Percentiles rank a stretch among this genome's conserved stretches.
Evolutionary conservation across 2,113 vertebrate genomes (phyloP).

Genomic region (Tor tambroides): DNA sequence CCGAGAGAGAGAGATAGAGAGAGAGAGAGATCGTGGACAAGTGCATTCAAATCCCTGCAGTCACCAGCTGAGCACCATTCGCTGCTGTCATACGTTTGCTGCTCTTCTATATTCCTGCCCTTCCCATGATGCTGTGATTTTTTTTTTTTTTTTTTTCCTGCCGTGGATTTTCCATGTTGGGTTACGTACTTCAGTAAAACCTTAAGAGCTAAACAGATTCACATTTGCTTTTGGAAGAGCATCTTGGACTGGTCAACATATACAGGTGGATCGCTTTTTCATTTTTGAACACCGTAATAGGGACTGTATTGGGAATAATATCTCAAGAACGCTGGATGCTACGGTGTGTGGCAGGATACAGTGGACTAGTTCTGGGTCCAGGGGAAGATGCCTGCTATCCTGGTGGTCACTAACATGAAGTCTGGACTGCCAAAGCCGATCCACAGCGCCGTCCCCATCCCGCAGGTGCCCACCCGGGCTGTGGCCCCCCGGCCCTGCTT

Average conservation of each 20-base stretch:
- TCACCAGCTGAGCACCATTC: constrained; percentile 64
- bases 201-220: not conserved
- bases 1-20: constrained; percentile 39
- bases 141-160: too few species aligned
- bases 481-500: constrained; percentile 79
- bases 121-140: constrained; percentile 36
- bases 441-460: constrained; percentile 91
- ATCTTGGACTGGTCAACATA: not conserved
- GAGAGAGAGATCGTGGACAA: constrained; percentile 53
- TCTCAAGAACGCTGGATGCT: constrained; percentile 23
- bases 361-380: constrained; percentile 54
- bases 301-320: not conserved
- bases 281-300: not conserved
- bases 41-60: constrained; percentile 70
- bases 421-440: constrained; percentile 96
- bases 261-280: not conserved
- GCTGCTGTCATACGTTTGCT: constrained; percentile 38
- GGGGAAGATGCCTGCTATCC: constrained; percentile 95
- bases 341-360: not conserved
- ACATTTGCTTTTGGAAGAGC: not conserved
- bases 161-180: not conserved
- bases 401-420: constrained; percentile 96
- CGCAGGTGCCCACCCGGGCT: constrained; percentile 82
- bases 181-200: not conserved
- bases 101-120: constrained; percentile 51